Conservation (phyloP, 2,797 vertebrate genomes). For the Nyctalus aviator region DNA sequence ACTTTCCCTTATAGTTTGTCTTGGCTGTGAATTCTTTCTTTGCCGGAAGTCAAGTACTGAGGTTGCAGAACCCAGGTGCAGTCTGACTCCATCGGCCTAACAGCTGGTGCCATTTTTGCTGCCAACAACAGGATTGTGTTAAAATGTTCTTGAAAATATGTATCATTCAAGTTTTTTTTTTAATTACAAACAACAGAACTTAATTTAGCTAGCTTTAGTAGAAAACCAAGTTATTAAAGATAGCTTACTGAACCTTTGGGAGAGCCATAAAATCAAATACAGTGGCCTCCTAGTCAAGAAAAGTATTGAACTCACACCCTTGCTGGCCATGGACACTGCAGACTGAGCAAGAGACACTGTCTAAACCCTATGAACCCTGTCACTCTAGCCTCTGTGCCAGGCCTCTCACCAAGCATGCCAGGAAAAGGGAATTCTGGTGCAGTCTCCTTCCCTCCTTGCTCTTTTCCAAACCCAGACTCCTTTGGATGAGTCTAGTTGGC, state of each 20-base stretch:
- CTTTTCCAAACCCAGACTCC: background rate
- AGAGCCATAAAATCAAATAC: background rate
- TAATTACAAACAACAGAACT: background rate
- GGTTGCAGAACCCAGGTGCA: background rate
- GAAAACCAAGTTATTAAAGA: background rate
- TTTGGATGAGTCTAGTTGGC: background rate
- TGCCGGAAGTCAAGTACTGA: background rate
- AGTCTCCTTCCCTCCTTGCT: background rate
- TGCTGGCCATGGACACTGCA: background rate
- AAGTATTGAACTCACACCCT: background rate
- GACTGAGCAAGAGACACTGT: background rate
- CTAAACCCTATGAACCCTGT: background rate
- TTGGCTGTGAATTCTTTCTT: background rate
- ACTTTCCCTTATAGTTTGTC: background rate
- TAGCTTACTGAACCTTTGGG: background rate
- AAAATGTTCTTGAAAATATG: slow-evolving; percentile 24
- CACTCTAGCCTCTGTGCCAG: background rate
- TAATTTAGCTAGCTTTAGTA: slow-evolving; percentile 20
- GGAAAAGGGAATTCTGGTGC: background rate
- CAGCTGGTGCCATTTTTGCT: background rate
- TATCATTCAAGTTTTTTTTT: background rate
- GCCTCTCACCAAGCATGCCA: background rate
- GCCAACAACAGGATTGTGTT: background rate
- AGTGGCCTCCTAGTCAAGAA: background rate
- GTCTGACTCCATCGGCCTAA: background rate